Evolutionary conservation across 2,113 vertebrate species (phyloP), one percentile per base, ranked within the genome.

Genomic region (Lathamus discolor): DNA sequence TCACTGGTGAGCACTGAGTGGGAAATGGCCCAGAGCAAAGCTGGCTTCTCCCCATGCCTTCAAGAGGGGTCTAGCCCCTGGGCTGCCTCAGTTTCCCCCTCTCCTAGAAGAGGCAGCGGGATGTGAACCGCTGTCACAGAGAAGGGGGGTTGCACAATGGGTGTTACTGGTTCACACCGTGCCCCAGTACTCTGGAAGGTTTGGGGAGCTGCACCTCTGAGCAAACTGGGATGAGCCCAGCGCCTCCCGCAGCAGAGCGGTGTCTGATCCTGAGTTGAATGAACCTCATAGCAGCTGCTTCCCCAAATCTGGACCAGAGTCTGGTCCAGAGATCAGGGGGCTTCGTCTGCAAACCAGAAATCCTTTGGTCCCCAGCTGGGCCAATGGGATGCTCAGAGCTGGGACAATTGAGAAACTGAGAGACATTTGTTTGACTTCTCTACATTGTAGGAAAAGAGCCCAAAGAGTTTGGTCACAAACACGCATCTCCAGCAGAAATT

Each of bases 371-470:
- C 23, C 8, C 69, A 39, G 24, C 7, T 24, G 64, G 28, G 70
- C 28, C 1, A 2, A 3, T 2, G 0, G 0, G 31, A 28, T 35
- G 73, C 74, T 68, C 67, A 52, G n/a, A 33, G 43, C 52, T 55
- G 52, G 25, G 72, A n/a, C 14, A 54, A 16, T 17, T 37, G 1
- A 33, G 41, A 8, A 37, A 3, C 67, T 11, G 0, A 0, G 2
- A 43, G 59, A 52, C 29, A 7, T 62, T 64, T 70, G 44, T 52
- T 61, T 39, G 59, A n/a, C 20, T 57, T n/a, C 54, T 44, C 33
- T 15, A 17, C 27, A 6, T 4, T 22, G 37, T 0, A 57, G 54
- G 72, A 62, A 63, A 80, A 80, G 11, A 77, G 7, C 37, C n/a
- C 51, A 2, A 54, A 22, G 33, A n/a, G 11, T 37, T 75, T 49